phyloP scores from a whole-genome alignment of 2,113 vertebrate genomes.

The Rhinolophus ferrumequinum region DNA sequence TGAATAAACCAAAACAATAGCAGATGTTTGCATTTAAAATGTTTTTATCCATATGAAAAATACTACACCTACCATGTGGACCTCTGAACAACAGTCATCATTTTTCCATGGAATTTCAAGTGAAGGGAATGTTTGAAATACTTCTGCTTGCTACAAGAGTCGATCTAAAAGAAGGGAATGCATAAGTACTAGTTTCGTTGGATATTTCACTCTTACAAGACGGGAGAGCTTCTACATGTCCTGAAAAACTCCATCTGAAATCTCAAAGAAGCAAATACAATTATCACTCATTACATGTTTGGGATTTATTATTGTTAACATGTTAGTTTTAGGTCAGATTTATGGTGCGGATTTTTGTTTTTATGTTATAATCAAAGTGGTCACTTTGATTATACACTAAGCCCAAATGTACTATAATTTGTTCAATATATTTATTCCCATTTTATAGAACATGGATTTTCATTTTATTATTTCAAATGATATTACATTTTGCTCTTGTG shows the following conservation, averaged over 20 bases:
- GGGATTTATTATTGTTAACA: slow-evolving; percentile 31
- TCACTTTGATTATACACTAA: slow-evolving; percentile 63
- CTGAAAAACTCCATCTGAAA: slow-evolving; percentile 32
- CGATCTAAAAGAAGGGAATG: background rate
- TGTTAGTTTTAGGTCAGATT: slow-evolving; percentile 59
- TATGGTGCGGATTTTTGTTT: slow-evolving; percentile 58
- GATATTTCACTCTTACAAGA: slow-evolving; percentile 11
- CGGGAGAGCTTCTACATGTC: background rate
- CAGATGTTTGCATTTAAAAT: background rate
- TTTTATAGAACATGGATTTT: slow-evolving; percentile 67
- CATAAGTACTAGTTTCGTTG: background rate
- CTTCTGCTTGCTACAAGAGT: background rate
- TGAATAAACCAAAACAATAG: slow-evolving; percentile 15
- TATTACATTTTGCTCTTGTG: slow-evolving; percentile 64
- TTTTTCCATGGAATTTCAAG: slow-evolving; percentile 30
- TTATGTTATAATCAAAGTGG: slow-evolving; percentile 55
- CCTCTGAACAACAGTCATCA: background rate
- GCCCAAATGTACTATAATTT: slow-evolving; percentile 65
- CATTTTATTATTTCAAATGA: slow-evolving; percentile 73
- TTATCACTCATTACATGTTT: slow-evolving; percentile 24
- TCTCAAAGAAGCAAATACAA: slow-evolving; percentile 57
- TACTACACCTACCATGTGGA: background rate
- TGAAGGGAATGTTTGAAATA: slow-evolving; percentile 1
- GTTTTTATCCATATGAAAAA: background rate
- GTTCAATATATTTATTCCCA: slow-evolving; percentile 64